These are phyloP conservation scores for Drosophila serrata DNA, from an alignment of 1,140 invertebrate species.

Conservation along the genomic window DNA sequence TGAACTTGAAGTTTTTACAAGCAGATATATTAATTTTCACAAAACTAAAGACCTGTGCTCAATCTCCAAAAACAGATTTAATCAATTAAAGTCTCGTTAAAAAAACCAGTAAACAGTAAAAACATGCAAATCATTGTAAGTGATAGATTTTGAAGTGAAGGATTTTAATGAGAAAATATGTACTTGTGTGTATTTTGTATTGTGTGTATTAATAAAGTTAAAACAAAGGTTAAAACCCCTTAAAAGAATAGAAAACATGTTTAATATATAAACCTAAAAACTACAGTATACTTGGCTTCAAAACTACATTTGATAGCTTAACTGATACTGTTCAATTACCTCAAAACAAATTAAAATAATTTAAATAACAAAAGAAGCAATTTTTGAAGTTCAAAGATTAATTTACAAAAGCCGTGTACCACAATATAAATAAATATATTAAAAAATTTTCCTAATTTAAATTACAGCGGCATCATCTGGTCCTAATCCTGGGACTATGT, in stretches of 20 bases:
- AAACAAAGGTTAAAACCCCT: background rate
- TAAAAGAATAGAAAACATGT: background rate
- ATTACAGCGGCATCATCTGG: constrained; percentile 21
- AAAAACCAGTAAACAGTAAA: constrained; percentile 9
- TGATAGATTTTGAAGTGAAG: constrained; percentile 32
- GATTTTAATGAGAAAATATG: constrained; percentile 14
- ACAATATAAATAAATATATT: no score
- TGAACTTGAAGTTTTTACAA: constrained; percentile 60
- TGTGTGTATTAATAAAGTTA: background rate
- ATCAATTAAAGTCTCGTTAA: constrained; percentile 42
- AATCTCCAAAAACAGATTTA: constrained; percentile 54
- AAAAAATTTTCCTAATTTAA: no score
- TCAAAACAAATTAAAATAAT: no score
- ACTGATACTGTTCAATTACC: no score
- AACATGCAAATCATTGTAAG: constrained; percentile 78
- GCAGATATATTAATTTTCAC: constrained; percentile 30
- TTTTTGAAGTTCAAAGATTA: no score
- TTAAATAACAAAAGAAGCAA: no score
- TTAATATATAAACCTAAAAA: background rate
- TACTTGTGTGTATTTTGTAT: background rate
- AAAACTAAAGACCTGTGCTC: constrained; percentile 24
- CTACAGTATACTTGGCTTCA: no score
- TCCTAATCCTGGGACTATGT: constrained; percentile 47
- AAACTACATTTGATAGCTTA: no score
- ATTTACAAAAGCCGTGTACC: no score